These are phyloP conservation scores for Cyrtonyx montezumae DNA, from an alignment of 2,113 vertebrate genomes.

Conservation along the genomic window DNA sequence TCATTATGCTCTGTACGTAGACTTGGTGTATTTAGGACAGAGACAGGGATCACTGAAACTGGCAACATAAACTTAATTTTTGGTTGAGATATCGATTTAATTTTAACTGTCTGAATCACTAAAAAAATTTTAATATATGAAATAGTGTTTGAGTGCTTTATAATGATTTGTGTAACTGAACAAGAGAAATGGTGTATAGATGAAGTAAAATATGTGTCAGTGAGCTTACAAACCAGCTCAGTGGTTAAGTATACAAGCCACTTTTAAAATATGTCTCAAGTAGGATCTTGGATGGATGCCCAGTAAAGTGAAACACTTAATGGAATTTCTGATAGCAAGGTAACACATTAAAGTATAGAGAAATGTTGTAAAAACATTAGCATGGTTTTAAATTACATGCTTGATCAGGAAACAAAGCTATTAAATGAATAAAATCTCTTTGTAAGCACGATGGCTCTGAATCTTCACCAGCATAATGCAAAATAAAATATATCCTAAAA, in stretches of 20 bases:
- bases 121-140: background rate
- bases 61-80: background rate
- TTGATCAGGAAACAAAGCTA: background rate
- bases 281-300: background rate
- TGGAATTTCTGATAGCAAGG: constrained; percentile 13
- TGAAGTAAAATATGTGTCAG: background rate
- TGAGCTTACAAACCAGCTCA: background rate
- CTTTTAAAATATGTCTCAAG: constrained; percentile 6
- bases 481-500: background rate
- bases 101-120: background rate
- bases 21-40: background rate
- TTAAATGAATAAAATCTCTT: background rate
- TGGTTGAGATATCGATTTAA: background rate
- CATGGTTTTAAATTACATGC: background rate
- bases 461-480: background rate
- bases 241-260: background rate
- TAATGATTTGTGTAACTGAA: background rate
- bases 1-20: background rate
- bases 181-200: background rate
- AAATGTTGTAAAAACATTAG: background rate
- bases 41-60: background rate
- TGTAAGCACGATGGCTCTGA: background rate
- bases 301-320: background rate
- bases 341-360: constrained; percentile 7
- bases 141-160: background rate